phyloP scores from a whole-genome alignment of 2,113 vertebrate genomes.

The Ginglymostoma cirratum region DNA sequence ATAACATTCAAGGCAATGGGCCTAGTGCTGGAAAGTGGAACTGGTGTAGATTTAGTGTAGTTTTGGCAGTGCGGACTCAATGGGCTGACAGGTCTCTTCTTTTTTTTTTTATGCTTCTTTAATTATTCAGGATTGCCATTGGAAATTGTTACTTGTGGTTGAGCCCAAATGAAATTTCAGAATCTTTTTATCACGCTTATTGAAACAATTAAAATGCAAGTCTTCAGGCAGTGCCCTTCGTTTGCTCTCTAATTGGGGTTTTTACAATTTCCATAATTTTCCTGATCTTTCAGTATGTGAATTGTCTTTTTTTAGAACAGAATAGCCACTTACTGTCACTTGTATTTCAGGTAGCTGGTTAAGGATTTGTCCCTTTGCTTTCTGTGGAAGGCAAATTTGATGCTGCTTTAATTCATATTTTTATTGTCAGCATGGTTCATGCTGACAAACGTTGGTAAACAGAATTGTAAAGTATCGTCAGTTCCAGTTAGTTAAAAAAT shows the following conservation, averaged over 20 bases:
- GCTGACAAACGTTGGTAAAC: neutral
- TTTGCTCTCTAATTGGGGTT: neutral
- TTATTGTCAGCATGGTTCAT: neutral
- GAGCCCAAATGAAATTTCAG: neutral
- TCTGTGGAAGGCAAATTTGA: neutral
- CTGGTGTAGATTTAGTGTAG: too few species aligned
- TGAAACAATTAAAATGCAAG: neutral
- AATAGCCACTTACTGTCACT: too few species aligned
- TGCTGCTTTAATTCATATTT: neutral
- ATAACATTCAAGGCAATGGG: too few species aligned
- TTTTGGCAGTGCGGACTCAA: too few species aligned
- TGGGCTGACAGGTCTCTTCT: too few species aligned
- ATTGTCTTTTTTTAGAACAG: too few species aligned
- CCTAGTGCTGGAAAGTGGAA: too few species aligned
- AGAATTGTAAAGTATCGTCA: neutral
- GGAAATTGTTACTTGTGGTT: neutral
- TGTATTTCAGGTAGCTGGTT: too few species aligned
- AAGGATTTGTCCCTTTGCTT: neutral
- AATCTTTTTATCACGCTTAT: neutral
- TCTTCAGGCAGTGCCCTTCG: neutral
- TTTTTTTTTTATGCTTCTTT: too few species aligned
- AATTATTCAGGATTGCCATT: neutral
- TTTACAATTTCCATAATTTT: neutral
- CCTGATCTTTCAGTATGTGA: neutral
- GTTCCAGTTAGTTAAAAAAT: neutral